phyloP scores from a whole-genome alignment of 2,113 vertebrate genomes.

The Alces alces region DNA sequence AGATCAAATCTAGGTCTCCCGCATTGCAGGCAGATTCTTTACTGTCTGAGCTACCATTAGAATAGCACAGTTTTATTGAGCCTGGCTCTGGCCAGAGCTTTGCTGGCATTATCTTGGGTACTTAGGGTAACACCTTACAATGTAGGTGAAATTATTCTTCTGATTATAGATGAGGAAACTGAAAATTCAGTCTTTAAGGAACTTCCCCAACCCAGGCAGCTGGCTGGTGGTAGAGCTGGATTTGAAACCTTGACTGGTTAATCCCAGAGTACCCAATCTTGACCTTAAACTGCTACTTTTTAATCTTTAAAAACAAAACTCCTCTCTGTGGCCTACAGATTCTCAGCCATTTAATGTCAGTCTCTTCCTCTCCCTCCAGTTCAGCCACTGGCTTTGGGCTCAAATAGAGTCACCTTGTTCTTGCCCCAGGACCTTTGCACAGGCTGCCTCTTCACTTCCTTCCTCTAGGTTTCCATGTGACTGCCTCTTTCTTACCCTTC shows the following conservation, averaged over 20 bases:
- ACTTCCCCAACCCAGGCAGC: background rate
- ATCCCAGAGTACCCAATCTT: background rate
- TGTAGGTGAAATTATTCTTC: background rate
- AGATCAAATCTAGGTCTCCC: background rate
- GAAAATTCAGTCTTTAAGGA: background rate
- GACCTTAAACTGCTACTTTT: background rate
- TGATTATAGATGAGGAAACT: background rate
- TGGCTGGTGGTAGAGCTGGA: background rate
- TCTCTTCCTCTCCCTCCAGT: background rate
- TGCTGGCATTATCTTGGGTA: background rate
- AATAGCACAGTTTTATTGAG: accelerated
- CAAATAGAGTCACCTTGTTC: background rate
- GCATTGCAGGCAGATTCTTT: background rate
- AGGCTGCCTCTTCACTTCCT: background rate
- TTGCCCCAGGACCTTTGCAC: background rate
- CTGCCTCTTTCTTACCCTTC: background rate
- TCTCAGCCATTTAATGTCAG: background rate
- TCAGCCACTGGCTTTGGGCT: background rate
- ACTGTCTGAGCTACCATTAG: background rate
- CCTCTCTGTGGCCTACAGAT: background rate
- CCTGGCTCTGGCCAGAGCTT: background rate
- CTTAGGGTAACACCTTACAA: background rate
- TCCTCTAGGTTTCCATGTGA: background rate
- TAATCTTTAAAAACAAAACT: background rate
- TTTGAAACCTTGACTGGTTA: background rate